Percentiles rank a stretch among this genome's conserved stretches.
phyloP scores from a whole-genome alignment of 2,113 vertebrate genomes.

The Pangasianodon hypophthalmus region DNA sequence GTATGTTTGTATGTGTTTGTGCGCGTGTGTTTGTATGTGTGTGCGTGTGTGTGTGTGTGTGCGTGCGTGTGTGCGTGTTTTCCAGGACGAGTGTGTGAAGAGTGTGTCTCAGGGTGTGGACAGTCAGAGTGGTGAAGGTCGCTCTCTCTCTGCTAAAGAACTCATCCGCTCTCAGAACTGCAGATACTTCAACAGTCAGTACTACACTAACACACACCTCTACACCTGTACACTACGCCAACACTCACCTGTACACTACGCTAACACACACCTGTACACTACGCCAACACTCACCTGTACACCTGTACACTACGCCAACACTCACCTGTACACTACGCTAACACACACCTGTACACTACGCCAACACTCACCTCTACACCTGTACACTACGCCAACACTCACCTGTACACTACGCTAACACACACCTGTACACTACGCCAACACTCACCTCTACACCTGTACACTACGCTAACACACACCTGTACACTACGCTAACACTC shows the following conservation, averaged over 20 bases:
- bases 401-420: background rate
- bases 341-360: background rate
- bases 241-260: no score
- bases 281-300: background rate
- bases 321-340: background rate
- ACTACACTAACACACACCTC: background rate
- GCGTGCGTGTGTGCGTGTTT: background rate
- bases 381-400: background rate
- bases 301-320: no score
- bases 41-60: background rate
- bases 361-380: background rate
- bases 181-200: slow-evolving; percentile 95
- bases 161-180: slow-evolving; percentile 88
- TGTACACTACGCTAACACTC: background rate
- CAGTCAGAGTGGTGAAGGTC: slow-evolving; percentile 78
- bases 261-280: background rate
- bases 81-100: slow-evolving; percentile 83
- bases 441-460: background rate
- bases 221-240: background rate
- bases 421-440: background rate
- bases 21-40: background rate
- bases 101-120: slow-evolving; percentile 76
- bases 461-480: background rate
- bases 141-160: slow-evolving; percentile 80
- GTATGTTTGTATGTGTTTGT: background rate